Percentiles rank a stretch among this genome's conserved stretches.
phyloP scores from a whole-genome alignment of 2,113 vertebrate species.

The Xerus inauris region DNA sequence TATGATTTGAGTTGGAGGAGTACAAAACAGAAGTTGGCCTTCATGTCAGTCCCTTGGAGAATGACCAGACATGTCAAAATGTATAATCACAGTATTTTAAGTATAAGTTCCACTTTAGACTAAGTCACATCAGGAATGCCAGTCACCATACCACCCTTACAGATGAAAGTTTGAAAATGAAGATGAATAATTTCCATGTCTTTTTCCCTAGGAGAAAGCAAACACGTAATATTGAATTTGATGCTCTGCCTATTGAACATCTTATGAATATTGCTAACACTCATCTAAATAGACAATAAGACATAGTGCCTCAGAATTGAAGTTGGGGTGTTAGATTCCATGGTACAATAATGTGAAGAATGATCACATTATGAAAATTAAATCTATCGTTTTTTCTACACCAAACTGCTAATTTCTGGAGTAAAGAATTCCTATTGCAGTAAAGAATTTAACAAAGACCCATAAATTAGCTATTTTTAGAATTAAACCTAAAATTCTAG shows the following conservation, averaged over 20 bases:
- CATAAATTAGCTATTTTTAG: not conserved
- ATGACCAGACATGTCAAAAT: not conserved
- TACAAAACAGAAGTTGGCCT: not conserved
- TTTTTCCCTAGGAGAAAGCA: not conserved
- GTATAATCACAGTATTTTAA: not conserved
- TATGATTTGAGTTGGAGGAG: not conserved
- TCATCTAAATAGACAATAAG: not conserved
- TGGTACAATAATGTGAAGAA: not conserved
- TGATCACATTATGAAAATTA: not conserved
- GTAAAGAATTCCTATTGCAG: not conserved
- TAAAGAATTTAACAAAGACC: conserved; percentile 32
- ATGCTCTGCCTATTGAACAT: not conserved
- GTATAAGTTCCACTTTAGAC: not conserved
- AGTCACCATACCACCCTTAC: not conserved
- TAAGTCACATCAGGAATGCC: not conserved
- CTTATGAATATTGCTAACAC: not conserved
- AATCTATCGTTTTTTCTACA: not conserved
- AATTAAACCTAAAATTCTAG: not conserved
- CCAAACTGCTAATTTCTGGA: not conserved
- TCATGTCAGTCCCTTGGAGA: not conserved
- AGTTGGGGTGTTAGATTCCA: not conserved
- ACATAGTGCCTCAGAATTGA: not conserved
- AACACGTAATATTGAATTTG: not conserved
- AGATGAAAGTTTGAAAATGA: not conserved
- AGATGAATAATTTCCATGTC: not conserved